Percentiles rank a stretch among this genome's conserved stretches.
phyloP scores from a whole-genome alignment of 2,888 invertebrate species.

The Agonopterix alstromeriana region DNA sequence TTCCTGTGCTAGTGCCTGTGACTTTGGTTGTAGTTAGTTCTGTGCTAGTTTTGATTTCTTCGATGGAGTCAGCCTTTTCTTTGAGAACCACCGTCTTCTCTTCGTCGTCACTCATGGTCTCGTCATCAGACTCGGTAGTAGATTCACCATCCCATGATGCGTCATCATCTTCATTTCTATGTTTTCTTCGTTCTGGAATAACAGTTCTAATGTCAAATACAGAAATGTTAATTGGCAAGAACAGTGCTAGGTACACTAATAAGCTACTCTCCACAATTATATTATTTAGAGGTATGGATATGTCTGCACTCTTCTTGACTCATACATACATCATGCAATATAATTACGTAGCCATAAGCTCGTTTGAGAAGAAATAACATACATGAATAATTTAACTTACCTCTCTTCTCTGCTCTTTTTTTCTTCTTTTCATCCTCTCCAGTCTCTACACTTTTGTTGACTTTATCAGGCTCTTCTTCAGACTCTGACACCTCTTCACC shows the following conservation, averaged over 20 bases:
- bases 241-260: no score
- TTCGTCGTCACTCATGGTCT: constrained; percentile 54
- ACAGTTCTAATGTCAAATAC: no score
- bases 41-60: constrained; percentile 67
- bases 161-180: constrained; percentile 69
- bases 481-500: constrained; percentile 40
- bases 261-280: no score
- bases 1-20: constrained; percentile 34
- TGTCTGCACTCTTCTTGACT: no score
- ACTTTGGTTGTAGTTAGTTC: constrained; percentile 42
- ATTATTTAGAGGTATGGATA: no score
- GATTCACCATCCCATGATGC: constrained; percentile 75
- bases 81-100: constrained; percentile 60
- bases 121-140: constrained; percentile 71
- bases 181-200: constrained; percentile 36
- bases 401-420: constrained; percentile 45
- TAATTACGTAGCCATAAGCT: neutral
- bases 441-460: constrained; percentile 6
- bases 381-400: constrained; percentile 17
- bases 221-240: no score
- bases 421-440: constrained; percentile 30
- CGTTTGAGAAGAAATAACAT: neutral
- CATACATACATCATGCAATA: no score
- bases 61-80: constrained; percentile 69
- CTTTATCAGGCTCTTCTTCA: constrained; percentile 20